Conservation (phyloP, 2,113 vertebrate genomes). For the Formicarius rufipectus region DNA sequence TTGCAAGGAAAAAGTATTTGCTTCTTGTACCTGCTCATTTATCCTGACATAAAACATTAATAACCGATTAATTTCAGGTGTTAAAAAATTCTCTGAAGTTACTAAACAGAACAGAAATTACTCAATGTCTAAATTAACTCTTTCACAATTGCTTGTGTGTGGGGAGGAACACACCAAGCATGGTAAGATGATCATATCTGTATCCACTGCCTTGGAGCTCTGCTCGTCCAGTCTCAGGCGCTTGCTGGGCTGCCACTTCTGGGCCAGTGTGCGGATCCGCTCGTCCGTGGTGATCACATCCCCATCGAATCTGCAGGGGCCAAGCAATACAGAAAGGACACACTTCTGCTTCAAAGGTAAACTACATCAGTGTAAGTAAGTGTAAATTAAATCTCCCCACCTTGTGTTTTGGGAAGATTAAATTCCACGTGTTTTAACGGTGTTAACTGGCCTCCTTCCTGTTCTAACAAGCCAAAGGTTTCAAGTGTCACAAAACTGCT, state of each 20-base stretch:
- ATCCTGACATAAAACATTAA: neutral
- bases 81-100: neutral
- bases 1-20: neutral
- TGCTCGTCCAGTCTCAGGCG: constrained; percentile 84
- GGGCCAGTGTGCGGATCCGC: constrained; percentile 87
- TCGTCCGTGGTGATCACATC: constrained; percentile 93
- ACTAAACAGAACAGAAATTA: neutral
- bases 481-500: neutral
- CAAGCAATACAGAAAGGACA: neutral
- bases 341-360: neutral
- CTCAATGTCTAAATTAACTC: neutral
- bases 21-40: neutral
- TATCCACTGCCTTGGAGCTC: constrained; percentile 90
- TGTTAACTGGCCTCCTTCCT: neutral
- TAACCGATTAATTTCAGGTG: neutral
- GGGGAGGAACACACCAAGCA: constrained; percentile 79
- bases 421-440: neutral
- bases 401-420: neutral
- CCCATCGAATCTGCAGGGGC: constrained; percentile 86
- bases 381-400: neutral
- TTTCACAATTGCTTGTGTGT: neutral
- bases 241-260: constrained; percentile 91
- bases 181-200: constrained; percentile 92
- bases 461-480: neutral
- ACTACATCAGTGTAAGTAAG: neutral